A percentile compares a stretch with the other conserved stretches of the same genome.
Evolutionary conservation across 23 tunicate genomes (phyloP).

Genomic region (Trididemnum clinides): DNA sequence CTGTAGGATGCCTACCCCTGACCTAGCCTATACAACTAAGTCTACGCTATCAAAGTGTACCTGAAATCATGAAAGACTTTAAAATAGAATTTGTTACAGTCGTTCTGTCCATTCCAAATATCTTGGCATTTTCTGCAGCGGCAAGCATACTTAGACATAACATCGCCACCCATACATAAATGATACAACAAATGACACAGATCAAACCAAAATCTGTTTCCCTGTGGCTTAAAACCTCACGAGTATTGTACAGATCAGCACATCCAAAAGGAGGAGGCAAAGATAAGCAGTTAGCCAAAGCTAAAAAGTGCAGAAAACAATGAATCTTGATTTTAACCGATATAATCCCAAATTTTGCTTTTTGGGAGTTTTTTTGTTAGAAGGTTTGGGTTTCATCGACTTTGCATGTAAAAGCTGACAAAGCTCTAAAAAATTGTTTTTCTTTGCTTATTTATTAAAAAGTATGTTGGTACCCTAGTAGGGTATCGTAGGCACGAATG

Average conservation of each 20-base stretch:
- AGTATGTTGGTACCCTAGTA: no score
- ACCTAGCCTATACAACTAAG: no score
- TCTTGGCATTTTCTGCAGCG: background rate
- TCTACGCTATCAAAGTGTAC: no score
- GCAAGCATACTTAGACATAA: background rate
- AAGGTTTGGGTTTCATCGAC: no score
- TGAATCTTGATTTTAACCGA: background rate
- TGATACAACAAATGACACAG: background rate
- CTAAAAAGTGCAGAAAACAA: background rate
- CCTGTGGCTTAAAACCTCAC: background rate
- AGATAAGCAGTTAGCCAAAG: conserved; percentile 23
- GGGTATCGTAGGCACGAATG: no score
- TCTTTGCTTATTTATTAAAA: background rate
- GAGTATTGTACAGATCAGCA: background rate
- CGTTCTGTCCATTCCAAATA: conserved; percentile 6
- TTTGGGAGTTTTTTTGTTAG: no score
- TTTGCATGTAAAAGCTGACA: no score
- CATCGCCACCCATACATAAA: background rate
- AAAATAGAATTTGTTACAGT: background rate
- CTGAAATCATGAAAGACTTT: background rate
- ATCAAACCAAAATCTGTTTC: conserved; percentile 47
- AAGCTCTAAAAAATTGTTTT: background rate
- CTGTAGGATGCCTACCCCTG: no score
- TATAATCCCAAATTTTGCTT: no score
- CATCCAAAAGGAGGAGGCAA: conserved; percentile 64